Conservation (phyloP, 37 sponge, comb jelly and placozoan genomes). For the Tethya wilhelma region DNA sequence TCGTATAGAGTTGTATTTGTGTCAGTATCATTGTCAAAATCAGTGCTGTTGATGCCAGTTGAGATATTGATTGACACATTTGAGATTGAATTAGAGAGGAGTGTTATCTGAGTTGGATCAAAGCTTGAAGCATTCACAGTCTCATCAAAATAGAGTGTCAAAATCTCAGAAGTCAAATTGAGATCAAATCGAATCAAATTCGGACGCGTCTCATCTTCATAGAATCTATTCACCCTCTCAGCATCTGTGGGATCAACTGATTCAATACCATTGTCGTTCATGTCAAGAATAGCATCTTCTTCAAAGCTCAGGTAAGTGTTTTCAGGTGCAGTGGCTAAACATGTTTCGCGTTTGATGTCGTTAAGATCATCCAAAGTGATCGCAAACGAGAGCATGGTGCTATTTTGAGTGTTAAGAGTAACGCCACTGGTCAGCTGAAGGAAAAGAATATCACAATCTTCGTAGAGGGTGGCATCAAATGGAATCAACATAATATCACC, state of each 20-base stretch:
- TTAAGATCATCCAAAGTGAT: constrained; percentile 75
- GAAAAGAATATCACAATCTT: constrained; percentile 29
- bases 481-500: background rate
- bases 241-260: constrained; percentile 31
- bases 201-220: constrained; percentile 53
- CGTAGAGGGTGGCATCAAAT: constrained; percentile 19
- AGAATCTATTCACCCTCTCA: constrained; percentile 23
- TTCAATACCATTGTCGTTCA: constrained; percentile 78
- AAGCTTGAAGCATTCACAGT: constrained; percentile 80
- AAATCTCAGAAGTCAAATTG: constrained; percentile 64
- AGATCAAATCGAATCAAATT: constrained; percentile 56
- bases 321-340: constrained; percentile 40
- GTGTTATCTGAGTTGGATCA: constrained; percentile 54
- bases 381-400: constrained; percentile 44
- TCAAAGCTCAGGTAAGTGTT: constrained; percentile 60
- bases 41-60: background rate
- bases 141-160: constrained; percentile 86
- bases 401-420: constrained; percentile 11
- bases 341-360: constrained; percentile 64
- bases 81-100: constrained; percentile 25
- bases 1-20: constrained; percentile 22
- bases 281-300: constrained; percentile 61
- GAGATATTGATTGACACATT: constrained; percentile 11
- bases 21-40: constrained; percentile 28
- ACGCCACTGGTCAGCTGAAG: constrained; percentile 34